phyloP scores from a whole-genome alignment of 37 sponge, comb jelly and placozoan species.

The Tethya wilhelma region DNA sequence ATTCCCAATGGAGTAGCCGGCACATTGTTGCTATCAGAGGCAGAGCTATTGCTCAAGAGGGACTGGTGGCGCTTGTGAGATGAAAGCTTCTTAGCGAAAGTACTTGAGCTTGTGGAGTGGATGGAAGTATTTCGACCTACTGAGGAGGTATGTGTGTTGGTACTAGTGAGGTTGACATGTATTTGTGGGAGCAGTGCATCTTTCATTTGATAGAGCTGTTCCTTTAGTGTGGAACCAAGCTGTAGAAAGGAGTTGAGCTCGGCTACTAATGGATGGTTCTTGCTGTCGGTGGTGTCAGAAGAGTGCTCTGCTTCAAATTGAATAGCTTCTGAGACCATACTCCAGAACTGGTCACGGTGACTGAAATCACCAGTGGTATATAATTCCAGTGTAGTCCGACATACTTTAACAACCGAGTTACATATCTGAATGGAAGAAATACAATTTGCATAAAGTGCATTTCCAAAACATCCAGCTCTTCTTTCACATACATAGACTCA shows the following conservation, averaged over 20 bases:
- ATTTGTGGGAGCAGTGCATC: constrained; percentile 20
- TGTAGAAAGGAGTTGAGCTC: constrained; percentile 44
- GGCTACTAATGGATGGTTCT: constrained; percentile 27
- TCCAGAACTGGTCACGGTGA: constrained; percentile 64
- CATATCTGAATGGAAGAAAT: constrained; percentile 33
- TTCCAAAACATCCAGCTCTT: too few relatives aligned
- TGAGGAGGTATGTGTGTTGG: too few relatives aligned
- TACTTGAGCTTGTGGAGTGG: neutral
- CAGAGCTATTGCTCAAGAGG: neutral
- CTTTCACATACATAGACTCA: too few relatives aligned
- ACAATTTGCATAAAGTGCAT: neutral
- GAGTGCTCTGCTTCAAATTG: neutral
- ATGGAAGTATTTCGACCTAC: too few relatives aligned
- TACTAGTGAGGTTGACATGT: constrained; percentile 6
- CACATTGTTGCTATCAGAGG: neutral
- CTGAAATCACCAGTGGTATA: too few relatives aligned
- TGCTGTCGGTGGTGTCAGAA: neutral
- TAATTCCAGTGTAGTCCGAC: constrained; percentile 9
- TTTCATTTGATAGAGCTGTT: constrained; percentile 29
- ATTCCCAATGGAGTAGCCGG: constrained; percentile 11
- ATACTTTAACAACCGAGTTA: constrained; percentile 42
- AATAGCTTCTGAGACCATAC: constrained; percentile 19
- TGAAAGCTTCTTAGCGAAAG: neutral
- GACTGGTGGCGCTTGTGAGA: neutral
- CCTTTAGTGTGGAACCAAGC: constrained; percentile 15